Evolutionary conservation across 2,113 vertebrate genomes (phyloP), one percentile per base, ranked within the genome.

Genomic region (Pimephales promelas): DNA sequence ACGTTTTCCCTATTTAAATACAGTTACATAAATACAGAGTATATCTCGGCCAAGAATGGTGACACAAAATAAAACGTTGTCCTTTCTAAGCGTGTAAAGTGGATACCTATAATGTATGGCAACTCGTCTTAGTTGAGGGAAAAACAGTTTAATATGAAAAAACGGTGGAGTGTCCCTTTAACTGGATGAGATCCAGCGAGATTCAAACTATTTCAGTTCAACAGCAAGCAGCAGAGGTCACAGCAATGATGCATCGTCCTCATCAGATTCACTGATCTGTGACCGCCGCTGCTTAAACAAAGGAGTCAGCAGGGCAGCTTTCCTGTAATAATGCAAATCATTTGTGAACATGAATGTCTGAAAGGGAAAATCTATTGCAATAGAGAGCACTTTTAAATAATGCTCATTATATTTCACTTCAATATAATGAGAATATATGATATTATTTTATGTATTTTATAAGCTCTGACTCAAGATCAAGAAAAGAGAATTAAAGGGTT

Each of bases 221-320:
- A 62, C 14, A 34, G 45, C 45, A 68, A 68, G 45, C 18, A n/a
- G 43, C 47, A 47, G 34, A 79, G 57, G 22, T 62, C 40, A 62
- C 2, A 45, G 61, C 26, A 81, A 68, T 36, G 43, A 66, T 49
- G 76, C 36, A 59, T 79, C 10, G 31, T 59, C 56, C 36, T 26
- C 36, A 45, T 79, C 43, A 45, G 56, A 43, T 20, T 49, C 76
- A 62, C 36, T 45, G 59, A 52, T 80, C 78, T 45, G 78, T 34
- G 34, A 80, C 78, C 10, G 7, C 22, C 4, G n/a, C 54, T 24
- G 22, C 52, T 26, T 61, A 16, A 61, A 61, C 28, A 13, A 43
- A 16, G 13, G 52, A 47, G 52, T 40, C 31, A 24, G 74, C 36
- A 34, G 13, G 59, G 26, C 59, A 36, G 52, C 10, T 18, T 66